Percentiles rank a stretch among this genome's conserved stretches.
These are phyloP conservation scores for Anser cygnoides DNA, from an alignment of 2,113 vertebrate species.

Conservation along the genomic window DNA sequence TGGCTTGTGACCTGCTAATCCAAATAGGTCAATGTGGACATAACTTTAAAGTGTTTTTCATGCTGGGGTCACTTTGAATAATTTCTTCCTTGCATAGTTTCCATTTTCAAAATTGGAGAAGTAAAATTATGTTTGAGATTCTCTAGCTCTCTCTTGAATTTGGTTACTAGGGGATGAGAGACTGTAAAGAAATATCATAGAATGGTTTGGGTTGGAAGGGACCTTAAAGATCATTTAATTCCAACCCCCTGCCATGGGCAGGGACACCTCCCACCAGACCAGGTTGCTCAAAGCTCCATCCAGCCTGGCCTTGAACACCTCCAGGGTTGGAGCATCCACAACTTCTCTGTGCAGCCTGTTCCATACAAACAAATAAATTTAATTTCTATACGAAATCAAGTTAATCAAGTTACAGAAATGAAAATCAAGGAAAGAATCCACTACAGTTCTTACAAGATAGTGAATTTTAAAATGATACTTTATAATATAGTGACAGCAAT, in stretches of 20 bases:
- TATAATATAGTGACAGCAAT: not conserved
- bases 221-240: no score
- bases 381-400: not conserved
- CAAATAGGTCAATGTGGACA: not conserved
- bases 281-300: no score
- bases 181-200: not conserved
- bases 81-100: not conserved
- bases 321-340: no score
- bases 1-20: not conserved
- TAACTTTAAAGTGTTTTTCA: not conserved
- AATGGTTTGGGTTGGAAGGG: no score
- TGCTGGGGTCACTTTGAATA: not conserved
- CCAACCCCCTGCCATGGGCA: no score
- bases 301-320: no score
- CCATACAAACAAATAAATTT: not conserved
- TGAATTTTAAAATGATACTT: not conserved
- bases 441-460: not conserved
- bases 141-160: not conserved
- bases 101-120: not conserved
- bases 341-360: no score
- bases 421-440: not conserved
- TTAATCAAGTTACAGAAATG: not conserved
- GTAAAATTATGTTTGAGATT: not conserved
- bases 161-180: not conserved
- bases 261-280: no score